Evolutionary conservation across 2,113 vertebrate genomes (phyloP), one percentile per base, ranked within the genome.

Genomic region (Tichodroma muraria): DNA sequence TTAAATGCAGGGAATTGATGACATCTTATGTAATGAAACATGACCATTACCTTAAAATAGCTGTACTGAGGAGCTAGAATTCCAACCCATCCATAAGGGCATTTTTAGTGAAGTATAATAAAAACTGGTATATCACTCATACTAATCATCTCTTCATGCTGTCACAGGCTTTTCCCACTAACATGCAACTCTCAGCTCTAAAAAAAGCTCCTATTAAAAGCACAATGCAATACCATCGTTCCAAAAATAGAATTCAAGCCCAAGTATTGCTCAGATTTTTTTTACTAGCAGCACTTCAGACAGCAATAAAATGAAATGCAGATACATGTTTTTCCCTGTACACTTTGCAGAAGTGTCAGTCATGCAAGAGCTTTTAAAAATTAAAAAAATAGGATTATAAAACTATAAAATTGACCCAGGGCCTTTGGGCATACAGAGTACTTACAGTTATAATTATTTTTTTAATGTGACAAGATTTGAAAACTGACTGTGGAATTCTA

Each of bases 371-470:
- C 86, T 47, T 60, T 85, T 77, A 64, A 64, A 93, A 95, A 82
- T 76, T 70, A 12, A 82, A 81, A 88, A 89, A 88, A 89, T 14
- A 30, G 50, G 71, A 94, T 95, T 89, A 93, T 66, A 83, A 88
- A 94, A 86, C 52, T 72, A 88, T 85, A 93, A 88, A 93, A 90
- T 63, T 86, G 88, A 90, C 85, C 73, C 54, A 80, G 38, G 33
- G 82, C 79, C 88, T 77, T 73, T 64, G 65, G 84, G 76, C 47
- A 92, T 56, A 63, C 44, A 71, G n/a, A 88, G 14, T 71, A 88
- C 44, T 88, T 81, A 75, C 8, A 90, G 60, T 75, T 80, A 44
- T 56, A 93, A 93, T 95, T 90, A 88, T 85, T 90, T 86, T 88
- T 80, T 86, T 15, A 75, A 22, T 65, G 44, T 86, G 65, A 95